These are phyloP conservation scores for Danaus plexippus DNA, from an alignment of 1,140 invertebrate species.

Conservation along the genomic window DNA sequence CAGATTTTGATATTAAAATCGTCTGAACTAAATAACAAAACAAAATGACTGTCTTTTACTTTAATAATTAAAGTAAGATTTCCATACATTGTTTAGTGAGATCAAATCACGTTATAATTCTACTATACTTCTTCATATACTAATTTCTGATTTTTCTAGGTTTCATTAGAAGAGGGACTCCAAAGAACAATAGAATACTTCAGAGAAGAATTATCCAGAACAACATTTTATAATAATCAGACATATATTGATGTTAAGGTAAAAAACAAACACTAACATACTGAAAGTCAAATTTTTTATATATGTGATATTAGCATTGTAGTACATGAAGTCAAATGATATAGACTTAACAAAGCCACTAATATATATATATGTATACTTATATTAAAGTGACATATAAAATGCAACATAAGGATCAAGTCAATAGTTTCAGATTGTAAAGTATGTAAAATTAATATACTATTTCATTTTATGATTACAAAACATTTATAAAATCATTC, in stretches of 20 bases:
- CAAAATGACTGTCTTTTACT: too few species aligned
- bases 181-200: conserved; percentile 94
- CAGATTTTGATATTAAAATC: too few species aligned
- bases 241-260: conserved; percentile 61
- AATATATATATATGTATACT: neutral
- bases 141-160: conserved; percentile 63
- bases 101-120: neutral
- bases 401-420: neutral
- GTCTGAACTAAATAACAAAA: too few species aligned
- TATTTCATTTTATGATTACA: too few species aligned
- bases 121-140: neutral
- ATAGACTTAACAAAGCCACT: neutral
- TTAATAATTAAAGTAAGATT: too few species aligned
- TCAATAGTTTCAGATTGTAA: conserved; percentile 6
- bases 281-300: conserved; percentile 28
- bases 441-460: neutral
- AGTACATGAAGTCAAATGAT: conserved; percentile 9
- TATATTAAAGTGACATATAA: too few species aligned
- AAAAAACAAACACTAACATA: conserved; percentile 34
- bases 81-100: neutral
- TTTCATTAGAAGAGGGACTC: conserved; percentile 85
- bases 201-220: conserved; percentile 85
- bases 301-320: conserved; percentile 59
- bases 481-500: too few species aligned
- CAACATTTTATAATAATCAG: conserved; percentile 66